A percentile compares a stretch with the other conserved stretches of the same genome.
phyloP scores from a whole-genome alignment of 2,888 invertebrate genomes.

The Eledona agricola region DNA sequence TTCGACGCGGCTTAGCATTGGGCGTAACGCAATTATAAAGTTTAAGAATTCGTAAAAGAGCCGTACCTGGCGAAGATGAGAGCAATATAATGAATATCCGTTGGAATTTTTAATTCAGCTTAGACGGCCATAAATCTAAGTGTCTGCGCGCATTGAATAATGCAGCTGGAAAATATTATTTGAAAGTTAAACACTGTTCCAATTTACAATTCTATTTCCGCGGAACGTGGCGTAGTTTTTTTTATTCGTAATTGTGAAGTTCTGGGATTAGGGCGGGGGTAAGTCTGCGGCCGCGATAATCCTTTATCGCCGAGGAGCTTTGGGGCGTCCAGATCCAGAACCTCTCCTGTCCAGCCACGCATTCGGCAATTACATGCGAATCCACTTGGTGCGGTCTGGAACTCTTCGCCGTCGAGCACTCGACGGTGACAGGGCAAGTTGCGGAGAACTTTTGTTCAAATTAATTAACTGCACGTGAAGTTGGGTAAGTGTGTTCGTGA shows the following conservation, averaged over 20 bases:
- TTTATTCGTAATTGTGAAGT: not conserved
- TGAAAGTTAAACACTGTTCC: constrained; percentile 24
- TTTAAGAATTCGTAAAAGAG: constrained; percentile 17
- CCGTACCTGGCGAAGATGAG: constrained; percentile 14
- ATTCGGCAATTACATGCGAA: constrained; percentile 53
- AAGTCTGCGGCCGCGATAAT: constrained; percentile 32
- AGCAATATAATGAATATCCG: constrained; percentile 18
- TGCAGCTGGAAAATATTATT: constrained; percentile 26
- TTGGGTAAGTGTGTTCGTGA: constrained; percentile 20
- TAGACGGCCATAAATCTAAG: constrained; percentile 21
- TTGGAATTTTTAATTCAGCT: constrained; percentile 25
- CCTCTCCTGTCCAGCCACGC: constrained; percentile 44
- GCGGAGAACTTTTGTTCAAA: constrained; percentile 18
- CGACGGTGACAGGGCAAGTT: constrained; percentile 29
- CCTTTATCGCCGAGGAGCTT: constrained; percentile 37
- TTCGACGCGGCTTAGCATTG: no score
- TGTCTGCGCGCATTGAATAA: constrained; percentile 24
- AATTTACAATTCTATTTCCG: constrained; percentile 26
- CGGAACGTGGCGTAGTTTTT: no score
- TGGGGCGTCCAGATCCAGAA: constrained; percentile 39
- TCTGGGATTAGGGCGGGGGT: not conserved
- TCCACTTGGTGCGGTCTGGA: constrained; percentile 47
- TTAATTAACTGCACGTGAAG: constrained; percentile 27
- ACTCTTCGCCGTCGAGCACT: constrained; percentile 35
- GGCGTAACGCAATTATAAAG: no score